A percentile compares a stretch with the other conserved stretches of the same genome.
Conservation (phyloP, 1,140 invertebrate genomes). For the Semibalanus balanoides region DNA sequence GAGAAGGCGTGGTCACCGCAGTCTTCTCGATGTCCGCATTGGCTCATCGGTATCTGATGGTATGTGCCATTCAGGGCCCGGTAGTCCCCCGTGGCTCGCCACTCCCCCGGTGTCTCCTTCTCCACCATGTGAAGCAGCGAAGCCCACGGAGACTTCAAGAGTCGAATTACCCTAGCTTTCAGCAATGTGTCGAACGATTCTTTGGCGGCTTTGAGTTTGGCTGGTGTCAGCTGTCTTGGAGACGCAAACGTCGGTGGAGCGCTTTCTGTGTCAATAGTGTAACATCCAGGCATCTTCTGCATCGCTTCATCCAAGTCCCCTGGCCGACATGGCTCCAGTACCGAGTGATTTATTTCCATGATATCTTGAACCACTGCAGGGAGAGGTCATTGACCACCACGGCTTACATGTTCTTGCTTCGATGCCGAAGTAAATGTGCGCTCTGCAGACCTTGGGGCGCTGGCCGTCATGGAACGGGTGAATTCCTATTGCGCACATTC, state of each 20-base stretch:
- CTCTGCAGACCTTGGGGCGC: neutral
- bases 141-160: constrained; percentile 5
- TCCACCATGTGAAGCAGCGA: neutral
- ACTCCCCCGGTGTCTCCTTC: neutral
- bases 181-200: no score
- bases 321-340: neutral
- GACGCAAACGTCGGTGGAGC: neutral
- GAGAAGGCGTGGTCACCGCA: constrained; percentile 9
- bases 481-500: neutral
- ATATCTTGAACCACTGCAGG: neutral
- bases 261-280: neutral
- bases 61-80: constrained; percentile 6
- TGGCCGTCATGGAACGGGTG: neutral
- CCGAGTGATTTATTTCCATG: no score
- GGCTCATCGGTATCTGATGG: constrained; percentile 10
- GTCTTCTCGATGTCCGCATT: constrained; percentile 9
- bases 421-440: neutral
- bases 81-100: neutral
- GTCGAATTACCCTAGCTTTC: no score
- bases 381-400: neutral
- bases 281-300: neutral
- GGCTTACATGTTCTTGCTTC: neutral
- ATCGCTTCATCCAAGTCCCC: neutral
- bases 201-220: neutral
- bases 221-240: neutral